Evolutionary conservation across 2,888 invertebrate species (phyloP).

Genomic region (Chloroclysta siterata): DNA sequence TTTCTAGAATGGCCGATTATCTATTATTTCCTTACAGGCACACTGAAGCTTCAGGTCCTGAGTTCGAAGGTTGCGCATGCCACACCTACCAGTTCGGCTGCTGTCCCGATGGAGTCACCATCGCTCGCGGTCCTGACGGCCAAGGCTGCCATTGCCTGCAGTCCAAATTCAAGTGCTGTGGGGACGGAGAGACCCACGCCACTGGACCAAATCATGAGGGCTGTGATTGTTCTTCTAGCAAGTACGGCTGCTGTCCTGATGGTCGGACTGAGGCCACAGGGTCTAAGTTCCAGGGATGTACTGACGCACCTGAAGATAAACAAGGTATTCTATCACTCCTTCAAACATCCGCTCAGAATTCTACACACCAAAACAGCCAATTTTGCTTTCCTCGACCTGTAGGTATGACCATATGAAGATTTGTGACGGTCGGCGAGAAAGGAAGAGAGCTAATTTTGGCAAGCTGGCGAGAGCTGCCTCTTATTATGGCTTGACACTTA

Average conservation of each 20-base stretch:
- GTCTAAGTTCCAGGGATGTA: constrained; percentile 93
- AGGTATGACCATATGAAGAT: too few relatives aligned
- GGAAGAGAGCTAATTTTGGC: too few relatives aligned
- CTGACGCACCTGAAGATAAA: constrained; percentile 87
- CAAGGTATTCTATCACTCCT: constrained; percentile 78
- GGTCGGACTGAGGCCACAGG: constrained; percentile 91
- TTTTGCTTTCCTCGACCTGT: neutral
- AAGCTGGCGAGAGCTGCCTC: too few relatives aligned
- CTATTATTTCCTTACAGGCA: constrained; percentile 59
- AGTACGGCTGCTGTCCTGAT: constrained; percentile 94
- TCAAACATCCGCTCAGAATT: neutral
- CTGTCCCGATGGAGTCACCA: constrained; percentile 92
- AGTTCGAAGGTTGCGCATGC: constrained; percentile 93
- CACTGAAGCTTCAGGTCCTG: constrained; percentile 90
- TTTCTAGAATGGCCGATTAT: too few relatives aligned
- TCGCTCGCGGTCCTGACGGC: constrained; percentile 87
- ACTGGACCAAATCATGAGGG: constrained; percentile 90
- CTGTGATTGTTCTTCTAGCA: constrained; percentile 92
- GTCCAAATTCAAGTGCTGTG: constrained; percentile 92
- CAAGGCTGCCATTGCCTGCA: constrained; percentile 91
- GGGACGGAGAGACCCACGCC: constrained; percentile 92
- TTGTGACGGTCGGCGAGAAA: too few relatives aligned
- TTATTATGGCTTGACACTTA: too few relatives aligned
- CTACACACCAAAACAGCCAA: neutral
- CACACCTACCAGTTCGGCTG: constrained; percentile 95